Percentiles rank a stretch among this genome's conserved stretches.
phyloP scores from a whole-genome alignment of 1,140 invertebrate genomes.

The Polypedilum pembai region DNA sequence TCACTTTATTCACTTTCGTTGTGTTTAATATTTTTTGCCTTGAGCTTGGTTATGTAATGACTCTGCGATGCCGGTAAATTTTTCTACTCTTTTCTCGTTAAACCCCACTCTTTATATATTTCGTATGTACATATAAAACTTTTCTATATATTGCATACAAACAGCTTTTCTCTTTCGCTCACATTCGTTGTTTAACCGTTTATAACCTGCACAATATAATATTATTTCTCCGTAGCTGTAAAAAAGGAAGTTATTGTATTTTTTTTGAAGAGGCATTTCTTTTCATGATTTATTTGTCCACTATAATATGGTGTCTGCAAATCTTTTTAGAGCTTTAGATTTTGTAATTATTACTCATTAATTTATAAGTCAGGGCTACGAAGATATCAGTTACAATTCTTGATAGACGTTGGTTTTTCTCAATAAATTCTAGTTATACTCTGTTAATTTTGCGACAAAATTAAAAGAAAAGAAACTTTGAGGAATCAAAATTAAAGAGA shows the following conservation, averaged over 20 bases:
- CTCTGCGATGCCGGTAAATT: too few species aligned
- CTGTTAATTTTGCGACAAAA: too few species aligned
- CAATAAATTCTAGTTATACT: too few species aligned
- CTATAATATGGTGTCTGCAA: too few species aligned
- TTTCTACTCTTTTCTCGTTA: too few species aligned
- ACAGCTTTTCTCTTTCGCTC: background rate
- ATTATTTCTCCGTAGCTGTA: background rate
- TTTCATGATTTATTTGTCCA: background rate
- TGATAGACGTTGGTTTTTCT: too few species aligned
- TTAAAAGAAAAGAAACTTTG: background rate
- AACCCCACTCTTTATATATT: background rate
- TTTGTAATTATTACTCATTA: too few species aligned
- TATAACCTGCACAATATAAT: slow-evolving; percentile 25
- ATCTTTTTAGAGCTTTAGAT: too few species aligned
- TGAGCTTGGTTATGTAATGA: slow-evolving; percentile 19
- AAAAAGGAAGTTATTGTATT: background rate
- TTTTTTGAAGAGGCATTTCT: background rate
- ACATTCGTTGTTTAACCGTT: background rate
- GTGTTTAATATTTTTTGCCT: slow-evolving; percentile 21
- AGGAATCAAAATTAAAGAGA: too few species aligned
- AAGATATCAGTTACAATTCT: too few species aligned
- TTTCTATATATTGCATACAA: background rate
- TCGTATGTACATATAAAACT: background rate
- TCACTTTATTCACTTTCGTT: background rate
- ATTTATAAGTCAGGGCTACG: too few species aligned